Conservation (phyloP, 2,797 vertebrate species). For the Melanotaenia nigrans region DNA sequence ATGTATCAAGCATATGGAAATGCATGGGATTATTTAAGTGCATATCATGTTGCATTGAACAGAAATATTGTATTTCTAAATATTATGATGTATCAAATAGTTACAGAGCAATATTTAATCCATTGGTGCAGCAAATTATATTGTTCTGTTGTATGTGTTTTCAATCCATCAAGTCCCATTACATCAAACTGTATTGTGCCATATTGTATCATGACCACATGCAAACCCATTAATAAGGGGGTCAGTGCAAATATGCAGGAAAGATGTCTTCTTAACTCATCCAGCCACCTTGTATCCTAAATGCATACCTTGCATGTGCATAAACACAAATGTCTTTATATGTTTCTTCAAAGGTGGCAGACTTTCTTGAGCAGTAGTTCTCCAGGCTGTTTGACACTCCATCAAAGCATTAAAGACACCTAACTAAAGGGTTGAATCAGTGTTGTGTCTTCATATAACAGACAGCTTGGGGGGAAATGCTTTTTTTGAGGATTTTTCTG, state of each 20-base stretch:
- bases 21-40: neutral
- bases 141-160: neutral
- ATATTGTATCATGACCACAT: neutral
- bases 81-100: neutral
- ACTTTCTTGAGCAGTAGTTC: neutral
- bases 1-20: rapidly evolving
- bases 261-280: neutral
- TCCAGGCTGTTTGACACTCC: neutral
- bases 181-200: no score
- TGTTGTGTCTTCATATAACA: no score
- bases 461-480: no score
- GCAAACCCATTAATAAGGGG: neutral
- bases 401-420: no score
- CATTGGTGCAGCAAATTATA: neutral
- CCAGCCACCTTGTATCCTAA: neutral
- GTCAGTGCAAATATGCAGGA: neutral
- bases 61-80: neutral
- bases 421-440: no score
- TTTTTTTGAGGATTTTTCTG: no score
- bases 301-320: neutral
- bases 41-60: neutral
- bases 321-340: neutral
- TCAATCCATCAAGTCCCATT: no score
- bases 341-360: neutral
- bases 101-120: neutral